Base-by-base conservation (phyloP, 1,140 invertebrate genomes). In the Spodoptera frugiperda region DNA sequence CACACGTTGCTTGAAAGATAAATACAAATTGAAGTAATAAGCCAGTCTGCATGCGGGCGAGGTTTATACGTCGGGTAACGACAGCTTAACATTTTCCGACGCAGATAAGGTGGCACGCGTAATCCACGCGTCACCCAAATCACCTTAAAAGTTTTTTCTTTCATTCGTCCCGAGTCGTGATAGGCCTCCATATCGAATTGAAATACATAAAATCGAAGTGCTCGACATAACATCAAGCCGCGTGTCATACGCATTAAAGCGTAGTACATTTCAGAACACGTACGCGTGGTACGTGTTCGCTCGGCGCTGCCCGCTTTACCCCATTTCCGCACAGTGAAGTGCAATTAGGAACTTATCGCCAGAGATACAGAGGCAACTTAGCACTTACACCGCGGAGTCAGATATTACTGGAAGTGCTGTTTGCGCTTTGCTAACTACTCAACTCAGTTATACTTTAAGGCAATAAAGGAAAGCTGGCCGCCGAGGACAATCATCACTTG, bases 271-370 rank as follows among this genome's bases (percentile, higher is more conserved):
- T 86, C 84, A 78, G 74, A 72, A 79, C 85, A 88, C 85, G 85
- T 87, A 81, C 82, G 30, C 53, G 63, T 21, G 51, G 75, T 81
- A 88, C 87, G 87, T 88, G 85, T 82, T 79, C 79, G 65, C 44
- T 72, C 73, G 75, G 76, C 78, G 78, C 77, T 84, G 76, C 82
- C 79, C 80, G 79, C 82, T 84, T 83, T 83, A 81, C 76, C 80
- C 85, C 83, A 87, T 89, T 86, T 86, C 85, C 87, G 78, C 75
- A 59, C 67, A 85, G 79, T 79, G 76, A 83, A 86, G 88, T 86
- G 83, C 85, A 87, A 87, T 89, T 88, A 88, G 81, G 82, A 86
- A 85, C 81, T 87, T 89, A 84, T 87, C 84, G 79, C 79, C 74
- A 77, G 65, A 82, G 80, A 80, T 84, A 80, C 76, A 77, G 72